phyloP scores from a whole-genome alignment of 2,888 invertebrate genomes.

The Leucozona laternaria region DNA sequence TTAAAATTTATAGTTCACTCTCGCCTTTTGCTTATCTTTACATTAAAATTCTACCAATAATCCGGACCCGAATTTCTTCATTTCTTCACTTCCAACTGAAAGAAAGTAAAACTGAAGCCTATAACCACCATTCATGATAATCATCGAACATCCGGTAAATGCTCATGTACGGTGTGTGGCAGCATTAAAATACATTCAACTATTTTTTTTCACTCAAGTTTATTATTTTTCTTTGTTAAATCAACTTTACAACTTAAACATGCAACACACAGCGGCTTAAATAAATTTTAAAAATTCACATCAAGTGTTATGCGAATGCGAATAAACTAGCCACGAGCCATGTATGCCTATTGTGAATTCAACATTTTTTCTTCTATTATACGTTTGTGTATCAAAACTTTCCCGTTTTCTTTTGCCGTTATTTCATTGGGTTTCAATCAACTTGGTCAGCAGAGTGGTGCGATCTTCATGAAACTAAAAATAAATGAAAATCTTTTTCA shows the following conservation, averaged over 20 bases:
- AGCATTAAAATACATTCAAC: constrained; percentile 23
- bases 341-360: constrained; percentile 9
- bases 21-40: constrained; percentile 10
- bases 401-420: constrained; percentile 53
- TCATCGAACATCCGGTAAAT: constrained; percentile 51
- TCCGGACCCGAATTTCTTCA: constrained; percentile 30
- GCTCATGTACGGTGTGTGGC: constrained; percentile 12
- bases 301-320: constrained; percentile 55
- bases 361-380: constrained; percentile 33
- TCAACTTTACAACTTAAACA: constrained; percentile 35
- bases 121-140: constrained; percentile 5
- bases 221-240: constrained; percentile 11
- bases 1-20: constrained; percentile 27
- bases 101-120: constrained; percentile 57
- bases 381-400: constrained; percentile 36
- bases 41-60: constrained; percentile 55
- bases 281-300: constrained; percentile 62
- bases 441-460: constrained; percentile 16
- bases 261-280: constrained; percentile 25
- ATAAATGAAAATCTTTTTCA: constrained; percentile 39
- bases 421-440: constrained; percentile 31
- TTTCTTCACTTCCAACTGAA: not conserved
- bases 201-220: not conserved
- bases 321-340: constrained; percentile 34
- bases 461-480: constrained; percentile 35